These are phyloP conservation scores for Ifrita kowaldi DNA, from an alignment of 2,113 vertebrate species.

Conservation along the genomic window DNA sequence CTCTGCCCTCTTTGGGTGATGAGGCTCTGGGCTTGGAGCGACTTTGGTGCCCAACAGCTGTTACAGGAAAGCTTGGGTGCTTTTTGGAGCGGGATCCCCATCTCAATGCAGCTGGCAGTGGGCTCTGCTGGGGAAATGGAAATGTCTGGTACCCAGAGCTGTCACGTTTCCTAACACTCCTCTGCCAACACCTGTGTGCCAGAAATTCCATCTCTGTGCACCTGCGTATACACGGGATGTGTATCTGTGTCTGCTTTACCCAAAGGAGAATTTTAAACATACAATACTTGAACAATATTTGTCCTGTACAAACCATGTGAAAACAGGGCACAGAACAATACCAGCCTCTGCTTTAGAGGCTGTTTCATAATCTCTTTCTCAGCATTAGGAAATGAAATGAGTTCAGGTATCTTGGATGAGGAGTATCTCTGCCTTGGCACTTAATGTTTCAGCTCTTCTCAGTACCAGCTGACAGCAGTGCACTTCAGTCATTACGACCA, in stretches of 20 bases:
- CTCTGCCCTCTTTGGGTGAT: not conserved
- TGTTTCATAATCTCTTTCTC: not conserved
- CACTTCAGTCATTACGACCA: not conserved
- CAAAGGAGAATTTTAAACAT: not conserved
- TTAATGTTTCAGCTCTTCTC: not conserved
- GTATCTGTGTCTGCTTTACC: not conserved
- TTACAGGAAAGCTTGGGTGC: not conserved
- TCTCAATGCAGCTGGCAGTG: not conserved
- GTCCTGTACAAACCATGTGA: not conserved
- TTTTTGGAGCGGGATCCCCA: not conserved
- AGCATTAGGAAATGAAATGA: not conserved
- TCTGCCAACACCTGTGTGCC: not conserved
- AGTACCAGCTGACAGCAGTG: not conserved
- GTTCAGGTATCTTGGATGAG: not conserved
- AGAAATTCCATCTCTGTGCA: not conserved
- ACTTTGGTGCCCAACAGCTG: not conserved
- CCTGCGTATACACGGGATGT: rapidly evolving
- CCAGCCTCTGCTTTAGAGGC: not conserved
- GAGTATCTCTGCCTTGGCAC: not conserved
- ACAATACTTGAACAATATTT: not conserved
- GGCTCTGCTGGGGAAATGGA: not conserved
- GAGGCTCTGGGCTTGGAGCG: not conserved
- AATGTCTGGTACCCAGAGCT: too few species aligned
- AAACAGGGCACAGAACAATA: not conserved
- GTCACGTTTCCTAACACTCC: not conserved